Evolutionary conservation across 2,888 invertebrate species (phyloP).

Genomic region (Sylvicola cinctus): DNA sequence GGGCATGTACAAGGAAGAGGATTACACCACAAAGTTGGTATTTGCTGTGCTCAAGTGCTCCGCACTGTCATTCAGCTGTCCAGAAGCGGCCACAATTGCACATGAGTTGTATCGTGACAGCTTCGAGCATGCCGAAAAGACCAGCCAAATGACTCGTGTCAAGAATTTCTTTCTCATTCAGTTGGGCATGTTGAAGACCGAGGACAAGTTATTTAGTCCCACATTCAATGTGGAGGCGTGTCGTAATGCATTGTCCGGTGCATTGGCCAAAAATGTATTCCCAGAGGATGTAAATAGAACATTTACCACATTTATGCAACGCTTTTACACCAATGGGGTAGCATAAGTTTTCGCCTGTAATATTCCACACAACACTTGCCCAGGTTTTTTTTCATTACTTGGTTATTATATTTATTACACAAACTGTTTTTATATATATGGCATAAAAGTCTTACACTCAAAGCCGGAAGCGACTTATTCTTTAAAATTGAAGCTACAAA

Average conservation of each 20-base stretch:
- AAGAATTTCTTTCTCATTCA: slow-evolving; percentile 22
- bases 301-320: slow-evolving; percentile 18
- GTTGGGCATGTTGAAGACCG: slow-evolving; percentile 19
- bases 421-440: too few relatives aligned
- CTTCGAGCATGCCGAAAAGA: slow-evolving; percentile 19
- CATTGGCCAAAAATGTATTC: slow-evolving; percentile 15
- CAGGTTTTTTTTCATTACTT: too few relatives aligned
- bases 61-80: slow-evolving; percentile 17
- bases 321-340: too few relatives aligned
- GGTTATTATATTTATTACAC: too few relatives aligned
- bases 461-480: too few relatives aligned
- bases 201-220: slow-evolving; percentile 17
- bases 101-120: slow-evolving; percentile 17
- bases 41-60: slow-evolving; percentile 23
- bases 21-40: slow-evolving; percentile 18
- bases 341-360: too few relatives aligned
- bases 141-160: slow-evolving; percentile 19
- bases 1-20: slow-evolving; percentile 11
- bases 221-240: slow-evolving; percentile 19
- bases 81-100: slow-evolving; percentile 18
- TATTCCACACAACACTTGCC: too few relatives aligned
- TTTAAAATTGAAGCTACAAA: too few relatives aligned
- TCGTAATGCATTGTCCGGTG: slow-evolving; percentile 18
- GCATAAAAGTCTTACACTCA: too few relatives aligned
- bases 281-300: slow-evolving; percentile 18